Base-by-base conservation (phyloP, 2,888 invertebrate genomes). In the Drosophila nigritarsus region DNA sequence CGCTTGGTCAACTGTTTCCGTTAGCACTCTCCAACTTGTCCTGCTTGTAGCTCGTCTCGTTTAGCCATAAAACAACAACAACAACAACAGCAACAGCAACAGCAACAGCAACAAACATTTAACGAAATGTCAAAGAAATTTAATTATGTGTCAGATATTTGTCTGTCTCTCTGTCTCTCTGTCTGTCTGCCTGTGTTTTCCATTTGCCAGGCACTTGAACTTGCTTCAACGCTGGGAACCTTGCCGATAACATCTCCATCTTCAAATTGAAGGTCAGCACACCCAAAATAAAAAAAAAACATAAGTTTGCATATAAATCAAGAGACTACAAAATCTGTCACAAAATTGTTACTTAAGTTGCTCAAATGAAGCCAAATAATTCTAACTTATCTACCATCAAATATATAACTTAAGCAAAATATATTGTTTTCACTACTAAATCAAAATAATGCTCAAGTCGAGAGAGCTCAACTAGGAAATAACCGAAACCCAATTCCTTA, bases 1-100 rank as follows among this genome's bases (percentile, higher is more conserved):
- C 56, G 55, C 59, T 51, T 68, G 62, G 63, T 65, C 63, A 80
- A 64, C 83, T 78, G 83, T 83, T 83, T 83, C 83, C 83, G 83
- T 84, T 84, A 84, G 73, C 68, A 60, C 67, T 67, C 77, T 78
- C 24, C 78, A 81, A 81, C 73, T 80, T 80, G 80, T 68, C 54
- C 77, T 58, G 75, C 49, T 73, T 79, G 69, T 78, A 65, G 70
- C 78, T 64, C 49, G 82, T 81, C 78, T 79, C 82, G 78, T 79
- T 73, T 74, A 24, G 55, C 45, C 77, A 76, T 75, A 75, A 78
- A 53, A 68, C 59, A 64, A 34, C 24, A 45, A n/a, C 36, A 36
- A 6, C 45, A 55, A 71, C 54, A 55, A 27, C 32, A 36, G 3
- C 45, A 55, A 71, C 54, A 55, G n/a, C 32, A 6, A 32, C 29